Conservation (phyloP, 1,140 invertebrate species). For the Asobara japonica region DNA sequence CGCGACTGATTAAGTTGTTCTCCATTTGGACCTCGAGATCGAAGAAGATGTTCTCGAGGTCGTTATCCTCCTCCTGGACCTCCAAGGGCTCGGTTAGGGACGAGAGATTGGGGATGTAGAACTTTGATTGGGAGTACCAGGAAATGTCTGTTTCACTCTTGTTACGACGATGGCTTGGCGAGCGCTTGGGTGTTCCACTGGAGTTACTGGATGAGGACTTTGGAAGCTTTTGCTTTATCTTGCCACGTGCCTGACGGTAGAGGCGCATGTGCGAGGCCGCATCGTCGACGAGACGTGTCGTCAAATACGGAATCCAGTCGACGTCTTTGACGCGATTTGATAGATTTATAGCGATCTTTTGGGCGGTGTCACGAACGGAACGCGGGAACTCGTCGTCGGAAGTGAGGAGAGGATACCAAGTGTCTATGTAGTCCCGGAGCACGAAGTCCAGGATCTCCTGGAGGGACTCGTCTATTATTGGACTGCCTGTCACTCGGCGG, state of each 20-base stretch:
- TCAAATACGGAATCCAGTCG: constrained; percentile 89
- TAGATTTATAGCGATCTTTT: constrained; percentile 70
- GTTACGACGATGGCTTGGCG: constrained; percentile 71
- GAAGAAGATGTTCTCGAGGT: constrained; percentile 84
- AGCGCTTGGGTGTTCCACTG: constrained; percentile 65
- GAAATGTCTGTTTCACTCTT: constrained; percentile 78
- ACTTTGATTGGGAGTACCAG: constrained; percentile 70
- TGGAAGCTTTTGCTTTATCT: constrained; percentile 67
- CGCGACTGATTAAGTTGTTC: constrained; percentile 75
- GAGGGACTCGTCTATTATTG: constrained; percentile 76
- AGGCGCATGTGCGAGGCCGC: constrained; percentile 87
- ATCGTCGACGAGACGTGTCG: constrained; percentile 88
- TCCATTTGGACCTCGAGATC: constrained; percentile 90
- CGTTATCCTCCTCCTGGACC: constrained; percentile 42
- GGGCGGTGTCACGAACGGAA: constrained; percentile 68
- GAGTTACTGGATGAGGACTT: constrained; percentile 52
- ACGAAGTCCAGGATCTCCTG: constrained; percentile 80
- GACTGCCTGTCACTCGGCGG: constrained; percentile 73
- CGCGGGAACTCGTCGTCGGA: constrained; percentile 69
- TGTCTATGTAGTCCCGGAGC: constrained; percentile 81
- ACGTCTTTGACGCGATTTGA: constrained; percentile 82
- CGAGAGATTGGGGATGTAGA: constrained; percentile 62
- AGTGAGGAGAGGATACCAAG: constrained; percentile 76
- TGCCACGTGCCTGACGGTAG: constrained; percentile 77
- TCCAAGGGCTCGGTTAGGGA: constrained; percentile 56